Evolutionary conservation across 2,113 vertebrate species (phyloP).

Genomic region (Pandion haliaetus): DNA sequence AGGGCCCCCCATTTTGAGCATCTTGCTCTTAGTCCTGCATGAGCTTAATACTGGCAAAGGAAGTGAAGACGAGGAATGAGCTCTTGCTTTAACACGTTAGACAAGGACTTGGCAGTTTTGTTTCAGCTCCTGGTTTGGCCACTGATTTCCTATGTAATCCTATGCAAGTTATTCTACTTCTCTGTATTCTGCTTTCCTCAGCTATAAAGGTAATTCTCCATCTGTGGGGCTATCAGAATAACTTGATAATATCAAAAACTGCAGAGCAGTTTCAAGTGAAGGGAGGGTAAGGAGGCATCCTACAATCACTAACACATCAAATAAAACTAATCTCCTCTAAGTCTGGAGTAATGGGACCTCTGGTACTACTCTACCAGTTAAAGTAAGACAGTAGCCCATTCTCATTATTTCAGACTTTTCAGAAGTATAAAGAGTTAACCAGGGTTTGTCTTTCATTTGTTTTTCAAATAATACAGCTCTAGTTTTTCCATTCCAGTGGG

Average conservation of each 20-base stretch:
- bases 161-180: not conserved
- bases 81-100: not conserved
- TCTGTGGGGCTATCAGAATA: not conserved
- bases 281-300: not conserved
- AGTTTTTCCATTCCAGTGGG: not conserved
- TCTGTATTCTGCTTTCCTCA: not conserved
- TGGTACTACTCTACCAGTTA: not conserved
- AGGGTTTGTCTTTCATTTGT: not conserved
- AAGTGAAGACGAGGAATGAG: not conserved
- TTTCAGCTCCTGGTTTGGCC: not conserved
- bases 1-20: not conserved
- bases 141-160: not conserved
- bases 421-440: not conserved
- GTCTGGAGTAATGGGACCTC: not conserved
- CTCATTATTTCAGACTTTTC: not conserved
- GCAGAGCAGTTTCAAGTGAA: not conserved
- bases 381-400: not conserved
- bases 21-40: not conserved
- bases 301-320: not conserved
- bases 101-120: not conserved
- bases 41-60: not conserved
- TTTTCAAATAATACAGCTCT: slow-evolving; percentile 1
- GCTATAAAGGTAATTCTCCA: not conserved
- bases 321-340: not conserved
- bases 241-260: not conserved